Evolutionary conservation across 2,888 invertebrate genomes (phyloP), one percentile per base, ranked within the genome.

Genomic region (Piscicola geometra): DNA sequence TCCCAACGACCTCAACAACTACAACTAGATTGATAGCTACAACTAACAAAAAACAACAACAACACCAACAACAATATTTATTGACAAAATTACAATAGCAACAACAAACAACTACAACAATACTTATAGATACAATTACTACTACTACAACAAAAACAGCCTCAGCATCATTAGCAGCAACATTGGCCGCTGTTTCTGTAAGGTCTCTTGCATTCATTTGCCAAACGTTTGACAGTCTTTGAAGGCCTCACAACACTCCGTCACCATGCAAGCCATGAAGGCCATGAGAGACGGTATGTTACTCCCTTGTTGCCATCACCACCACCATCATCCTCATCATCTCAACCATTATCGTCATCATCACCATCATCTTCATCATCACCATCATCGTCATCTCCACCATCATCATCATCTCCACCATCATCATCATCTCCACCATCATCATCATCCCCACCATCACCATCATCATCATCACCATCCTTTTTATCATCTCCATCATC

Each of bases 391-490:
- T 73, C 9, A 35, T 60, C 60, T 33, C 60, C 60, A 64, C 60
- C 60, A 60, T 73, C 60, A 60, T 60, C 60, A 60, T 73, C 60
- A 66, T 74, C 66, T 35, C 66, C 66, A 36, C 66, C 66, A 33
- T 74, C 36, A 64, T 74, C 74, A 64, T 74, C 66, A 33, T 36
- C 66, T 33, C 35, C 73, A 60, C 33, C 73, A 41, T 67, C 68
- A 67, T 60, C 75, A 75, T 67, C 68, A 75, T 67, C 75, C 66
- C 28, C 75, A 67, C 0, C 68, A 69, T 68, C 35, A 52, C 25
- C 70, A 69, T 69, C 70, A 69, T 52, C 75, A 69, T 1, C 69
- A 69, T 52, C 70, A 70, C 56, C 56, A 70, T 70, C 75, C 21
- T 70, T 60, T 35, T 60, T 70, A 70, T 60, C 56, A 36, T 70